Evolutionary conservation across 1,140 invertebrate genomes (phyloP), one percentile per base, ranked within the genome.

Genomic region (Mizuhopecten yessoensis): DNA sequence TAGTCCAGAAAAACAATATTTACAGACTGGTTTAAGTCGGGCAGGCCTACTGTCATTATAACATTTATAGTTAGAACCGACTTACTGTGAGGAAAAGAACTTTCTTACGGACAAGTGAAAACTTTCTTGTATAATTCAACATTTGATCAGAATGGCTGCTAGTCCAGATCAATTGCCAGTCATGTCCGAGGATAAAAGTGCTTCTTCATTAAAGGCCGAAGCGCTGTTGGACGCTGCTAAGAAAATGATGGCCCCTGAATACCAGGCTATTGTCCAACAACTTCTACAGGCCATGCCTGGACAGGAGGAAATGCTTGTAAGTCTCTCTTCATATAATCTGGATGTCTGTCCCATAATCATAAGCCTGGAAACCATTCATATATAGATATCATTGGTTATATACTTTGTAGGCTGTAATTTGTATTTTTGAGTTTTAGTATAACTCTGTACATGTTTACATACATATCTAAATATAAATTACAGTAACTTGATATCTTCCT

Each of bases 211-310:
- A 17, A 89, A 57, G 20, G 17, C 88, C 11, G 45, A 87, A n/a
- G 33, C 34, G 20, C 33, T 90, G 45, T 49, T 75, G 0, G 39
- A 89, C 33, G 87, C 57, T n/a, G 90, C 90, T 15, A 91, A 88
- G 33, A 87, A 89, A 34, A 34, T 91, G 88, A 42, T 91, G 36
- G 49, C 45, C n/a, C 87, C 57, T 17, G 90, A 91, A 89, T 91
- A 87, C 49, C 90, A 91, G 86, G 57, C 57, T 17, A 57, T 91
- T 34, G 86, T 91, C 33, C 57, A 87, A 15, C 87, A 88, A 34
- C 33, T 91, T 36, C 17, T 91, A 13, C 86, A 89, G 34, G 33
- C 34, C 34, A 34, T 91, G 39, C 87, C 88, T 57, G 34, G 45
- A n/a, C 57, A 89, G 57, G 88, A 90, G 86, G 49, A 91, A 33